These are phyloP conservation scores for Lophotis ruficrista DNA, from an alignment of 2,113 vertebrate species.

Conservation along the genomic window DNA sequence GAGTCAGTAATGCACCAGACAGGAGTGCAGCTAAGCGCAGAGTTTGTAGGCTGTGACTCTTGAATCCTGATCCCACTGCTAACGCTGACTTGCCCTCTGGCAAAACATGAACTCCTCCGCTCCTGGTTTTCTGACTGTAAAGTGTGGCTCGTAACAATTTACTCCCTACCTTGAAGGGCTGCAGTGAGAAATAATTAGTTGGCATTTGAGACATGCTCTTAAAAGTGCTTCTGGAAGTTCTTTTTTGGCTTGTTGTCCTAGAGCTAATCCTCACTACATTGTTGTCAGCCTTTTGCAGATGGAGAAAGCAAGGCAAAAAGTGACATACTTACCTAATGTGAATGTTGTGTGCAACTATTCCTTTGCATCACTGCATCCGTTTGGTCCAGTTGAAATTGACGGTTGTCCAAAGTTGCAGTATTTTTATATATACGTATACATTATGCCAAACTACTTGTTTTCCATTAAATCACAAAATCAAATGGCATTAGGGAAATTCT, in stretches of 20 bases:
- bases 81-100: background rate
- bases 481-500: background rate
- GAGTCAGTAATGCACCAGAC: background rate
- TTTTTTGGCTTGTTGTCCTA: background rate
- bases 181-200: background rate
- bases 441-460: background rate
- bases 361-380: background rate
- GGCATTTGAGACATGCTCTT: background rate
- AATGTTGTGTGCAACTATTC: background rate
- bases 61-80: background rate
- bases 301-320: background rate
- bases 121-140: background rate
- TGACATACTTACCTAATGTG: background rate
- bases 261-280: background rate
- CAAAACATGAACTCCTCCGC: background rate
- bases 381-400: background rate
- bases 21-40: background rate
- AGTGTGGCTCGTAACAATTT: background rate
- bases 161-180: background rate
- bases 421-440: background rate
- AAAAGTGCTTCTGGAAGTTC: constrained; percentile 2
- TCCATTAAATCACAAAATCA: background rate
- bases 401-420: background rate
- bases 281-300: background rate
- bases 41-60: background rate